Conservation (phyloP, 2,797 vertebrate genomes). For the Vireo griseus region DNA sequence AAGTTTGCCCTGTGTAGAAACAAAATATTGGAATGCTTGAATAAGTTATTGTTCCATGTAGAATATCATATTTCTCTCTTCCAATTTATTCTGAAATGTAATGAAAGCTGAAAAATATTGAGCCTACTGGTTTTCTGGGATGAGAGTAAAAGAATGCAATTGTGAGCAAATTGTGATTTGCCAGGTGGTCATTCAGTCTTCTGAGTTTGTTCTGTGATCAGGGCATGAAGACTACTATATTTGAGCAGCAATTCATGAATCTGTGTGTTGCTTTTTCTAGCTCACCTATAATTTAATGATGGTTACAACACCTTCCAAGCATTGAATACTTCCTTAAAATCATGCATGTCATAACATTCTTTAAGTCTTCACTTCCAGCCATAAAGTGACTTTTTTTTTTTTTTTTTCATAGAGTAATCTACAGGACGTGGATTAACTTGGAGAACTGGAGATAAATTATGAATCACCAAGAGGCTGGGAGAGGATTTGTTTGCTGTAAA, state of each 20-base stretch:
- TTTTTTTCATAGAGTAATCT: neutral
- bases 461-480: neutral
- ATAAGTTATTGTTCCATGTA: conserved; percentile 1
- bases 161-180: neutral
- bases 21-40: neutral
- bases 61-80: neutral
- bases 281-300: neutral
- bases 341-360: neutral
- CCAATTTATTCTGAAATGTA: conserved; percentile 2
- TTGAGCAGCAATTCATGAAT: neutral
- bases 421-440: neutral
- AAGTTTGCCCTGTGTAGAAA: neutral
- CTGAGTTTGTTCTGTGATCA: neutral
- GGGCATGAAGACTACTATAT: neutral
- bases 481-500: neutral
- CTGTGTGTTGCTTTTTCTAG: neutral
- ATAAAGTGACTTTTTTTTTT: neutral
- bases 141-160: neutral
- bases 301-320: neutral
- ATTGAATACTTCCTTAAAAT: neutral
- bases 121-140: neutral
- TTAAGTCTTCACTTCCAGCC: neutral
- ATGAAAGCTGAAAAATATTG: neutral
- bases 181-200: neutral
- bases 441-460: neutral